Base-by-base conservation (phyloP, 23 tunicate genomes). In the Trididemnum nubilum region DNA sequence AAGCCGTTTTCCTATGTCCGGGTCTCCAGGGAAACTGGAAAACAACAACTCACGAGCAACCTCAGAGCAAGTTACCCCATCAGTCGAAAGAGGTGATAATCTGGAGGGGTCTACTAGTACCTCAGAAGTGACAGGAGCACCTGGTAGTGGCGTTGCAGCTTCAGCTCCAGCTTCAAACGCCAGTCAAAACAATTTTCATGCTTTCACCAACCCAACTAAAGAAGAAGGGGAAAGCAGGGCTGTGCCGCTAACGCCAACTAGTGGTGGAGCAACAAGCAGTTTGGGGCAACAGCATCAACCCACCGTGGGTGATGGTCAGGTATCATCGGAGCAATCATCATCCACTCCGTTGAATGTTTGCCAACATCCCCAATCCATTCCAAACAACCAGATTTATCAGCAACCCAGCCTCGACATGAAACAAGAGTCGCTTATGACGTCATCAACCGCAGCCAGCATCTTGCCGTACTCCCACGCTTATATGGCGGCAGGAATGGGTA, bases 391-490 rank as follows among this genome's bases (percentile, higher is more conserved):
- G 28, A 44, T 70, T 35, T 82, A 70, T 51, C 87, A 83, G 59
- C 81, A 83, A 19, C 1, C 77, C 3, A 34, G 33, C 31, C 29
- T 19, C 51, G 67, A 81, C 4, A 34, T 26, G 34, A 67, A 30
- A 76, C 60, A 21, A 51, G 73, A 39, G 70, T 15, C 58, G 19
- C 21, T 58, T 2, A 5, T 73, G 27, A 27, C 61, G 35, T 35
- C 94, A 29, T 54, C 78, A 28, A 21, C 87, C 3, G 27, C 87
- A 1, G 69, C 87, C 1, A 19, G 80, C 0, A 78, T 89, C 24
- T n/a, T 89, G 81, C 81, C 94, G 0, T 89, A 89, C 58, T 83
- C 94, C 0, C 88, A 89, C 70, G 83, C 88, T 30, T 89, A 89
- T 70, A 83, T 89, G 50, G 39, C 84, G 21, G 35, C 94, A 52